A percentile compares a stretch with the other conserved stretches of the same genome.
phyloP scores from a whole-genome alignment of 1,140 invertebrate species.

The Belonocnema kinseyi region DNA sequence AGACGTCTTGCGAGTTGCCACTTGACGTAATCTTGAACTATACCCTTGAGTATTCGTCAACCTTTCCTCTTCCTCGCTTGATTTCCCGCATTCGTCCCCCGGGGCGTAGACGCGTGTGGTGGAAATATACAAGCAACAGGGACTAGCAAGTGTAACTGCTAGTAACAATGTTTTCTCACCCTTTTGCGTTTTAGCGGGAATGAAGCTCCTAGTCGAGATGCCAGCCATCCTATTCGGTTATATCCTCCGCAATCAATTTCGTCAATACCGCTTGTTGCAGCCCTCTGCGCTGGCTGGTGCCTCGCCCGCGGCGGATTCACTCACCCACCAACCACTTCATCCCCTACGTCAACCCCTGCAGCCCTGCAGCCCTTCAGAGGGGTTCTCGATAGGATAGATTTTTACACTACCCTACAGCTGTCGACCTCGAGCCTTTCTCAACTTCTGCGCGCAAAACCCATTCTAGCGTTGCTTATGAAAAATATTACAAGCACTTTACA shows the following conservation, averaged over 20 bases:
- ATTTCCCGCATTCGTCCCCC: slow-evolving; percentile 56
- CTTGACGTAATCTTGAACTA: slow-evolving; percentile 51
- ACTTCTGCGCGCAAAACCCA: slow-evolving; percentile 3
- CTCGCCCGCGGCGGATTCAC: slow-evolving; percentile 56
- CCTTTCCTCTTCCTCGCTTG: slow-evolving; percentile 47
- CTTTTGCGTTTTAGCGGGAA: slow-evolving; percentile 66
- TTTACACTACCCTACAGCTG: slow-evolving; percentile 56
- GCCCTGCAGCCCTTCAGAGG: slow-evolving; percentile 44
- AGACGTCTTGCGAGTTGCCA: slow-evolving; percentile 2
- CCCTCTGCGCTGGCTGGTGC: slow-evolving; percentile 50
- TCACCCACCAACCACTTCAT: slow-evolving; percentile 42
- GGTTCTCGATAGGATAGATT: slow-evolving; percentile 69
- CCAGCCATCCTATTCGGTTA: slow-evolving; percentile 60
- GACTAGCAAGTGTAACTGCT: slow-evolving; percentile 65
- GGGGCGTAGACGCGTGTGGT: slow-evolving; percentile 57
- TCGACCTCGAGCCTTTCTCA: slow-evolving; percentile 42
- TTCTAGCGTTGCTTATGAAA: slow-evolving; percentile 28
- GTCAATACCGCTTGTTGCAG: slow-evolving; percentile 73
- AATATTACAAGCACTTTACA: slow-evolving; percentile 34
- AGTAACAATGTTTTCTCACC: slow-evolving; percentile 74
- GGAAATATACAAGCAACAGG: slow-evolving; percentile 44
- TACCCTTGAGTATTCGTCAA: slow-evolving; percentile 57
- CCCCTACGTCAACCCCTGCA: slow-evolving; percentile 33
- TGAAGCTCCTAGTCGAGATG: slow-evolving; percentile 41
- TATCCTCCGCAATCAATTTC: slow-evolving; percentile 72